These are phyloP conservation scores for Tryphoninae sp. DNA, from an alignment of 2,888 invertebrate species.

Conservation along the genomic window DNA sequence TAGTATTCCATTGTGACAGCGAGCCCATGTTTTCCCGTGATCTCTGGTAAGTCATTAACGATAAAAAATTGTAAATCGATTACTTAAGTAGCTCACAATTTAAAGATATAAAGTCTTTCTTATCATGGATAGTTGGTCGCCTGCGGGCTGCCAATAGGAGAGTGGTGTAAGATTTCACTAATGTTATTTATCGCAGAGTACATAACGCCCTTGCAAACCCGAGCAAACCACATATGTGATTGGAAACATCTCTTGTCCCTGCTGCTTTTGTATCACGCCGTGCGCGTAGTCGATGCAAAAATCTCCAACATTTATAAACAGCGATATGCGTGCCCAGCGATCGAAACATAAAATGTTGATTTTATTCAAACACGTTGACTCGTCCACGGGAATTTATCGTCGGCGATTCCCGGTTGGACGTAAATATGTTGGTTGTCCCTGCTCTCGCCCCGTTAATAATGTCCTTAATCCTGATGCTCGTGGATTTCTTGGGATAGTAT, in stretches of 20 bases:
- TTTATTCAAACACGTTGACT: slow-evolving; percentile 78
- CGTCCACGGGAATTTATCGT: slow-evolving; percentile 77
- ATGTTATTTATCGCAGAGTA: slow-evolving; percentile 2
- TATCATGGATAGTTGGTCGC: not conserved
- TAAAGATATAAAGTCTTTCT: not conserved
- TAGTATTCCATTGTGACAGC: too few relatives aligned
- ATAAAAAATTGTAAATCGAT: not conserved
- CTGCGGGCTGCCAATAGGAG: not conserved
- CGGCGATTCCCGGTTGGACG: slow-evolving; percentile 77
- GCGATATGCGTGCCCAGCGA: slow-evolving; percentile 65
- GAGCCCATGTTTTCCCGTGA: not conserved
- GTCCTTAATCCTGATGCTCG: slow-evolving; percentile 78
- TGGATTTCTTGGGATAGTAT: slow-evolving; percentile 54
- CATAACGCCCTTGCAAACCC: not conserved
- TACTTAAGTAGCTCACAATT: not conserved
- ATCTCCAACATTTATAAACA: slow-evolving; percentile 53
- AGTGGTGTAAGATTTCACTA: slow-evolving; percentile 14
- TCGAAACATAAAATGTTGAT: slow-evolving; percentile 80
- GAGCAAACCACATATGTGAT: slow-evolving; percentile 30
- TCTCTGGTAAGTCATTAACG: not conserved
- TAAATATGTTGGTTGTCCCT: slow-evolving; percentile 77
- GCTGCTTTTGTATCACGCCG: slow-evolving; percentile 39
- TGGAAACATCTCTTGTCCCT: slow-evolving; percentile 52
- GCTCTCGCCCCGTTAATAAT: slow-evolving; percentile 79
- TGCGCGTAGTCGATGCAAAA: slow-evolving; percentile 51